A percentile compares a stretch with the other conserved stretches of the same genome.
phyloP scores from a whole-genome alignment of 2,888 invertebrate genomes.

The Oasisia sp. region DNA sequence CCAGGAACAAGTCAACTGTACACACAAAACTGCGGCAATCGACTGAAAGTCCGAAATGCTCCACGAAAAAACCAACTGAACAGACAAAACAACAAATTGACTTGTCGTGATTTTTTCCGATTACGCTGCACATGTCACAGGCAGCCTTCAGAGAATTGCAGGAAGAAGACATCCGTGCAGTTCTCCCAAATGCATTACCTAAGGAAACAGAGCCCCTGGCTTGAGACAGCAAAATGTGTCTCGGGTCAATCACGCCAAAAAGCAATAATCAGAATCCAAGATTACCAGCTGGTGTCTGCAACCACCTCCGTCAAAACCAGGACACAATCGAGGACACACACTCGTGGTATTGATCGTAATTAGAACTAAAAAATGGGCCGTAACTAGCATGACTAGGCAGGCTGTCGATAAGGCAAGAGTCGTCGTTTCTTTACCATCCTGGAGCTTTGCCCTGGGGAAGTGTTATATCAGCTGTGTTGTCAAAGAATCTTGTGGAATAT shows the following conservation, averaged over 20 bases:
- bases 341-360: not conserved
- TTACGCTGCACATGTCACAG: not conserved
- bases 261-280: not conserved
- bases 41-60: too few relatives aligned
- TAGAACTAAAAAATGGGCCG: not conserved
- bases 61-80: too few relatives aligned
- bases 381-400: not conserved
- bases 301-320: not conserved
- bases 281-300: not conserved
- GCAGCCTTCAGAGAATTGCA: not conserved
- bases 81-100: too few relatives aligned
- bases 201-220: not conserved
- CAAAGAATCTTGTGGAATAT: too few relatives aligned
- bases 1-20: too few relatives aligned
- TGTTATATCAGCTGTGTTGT: too few relatives aligned
- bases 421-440: too few relatives aligned
- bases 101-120: too few relatives aligned
- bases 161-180: not conserved
- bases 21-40: too few relatives aligned
- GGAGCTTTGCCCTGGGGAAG: too few relatives aligned
- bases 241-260: not conserved
- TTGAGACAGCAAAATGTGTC: not conserved
- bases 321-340: not conserved
- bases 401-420: too few relatives aligned
- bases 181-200: not conserved